Base-by-base conservation (phyloP, 2,888 invertebrate species). In the Penaeus monodon region DNA sequence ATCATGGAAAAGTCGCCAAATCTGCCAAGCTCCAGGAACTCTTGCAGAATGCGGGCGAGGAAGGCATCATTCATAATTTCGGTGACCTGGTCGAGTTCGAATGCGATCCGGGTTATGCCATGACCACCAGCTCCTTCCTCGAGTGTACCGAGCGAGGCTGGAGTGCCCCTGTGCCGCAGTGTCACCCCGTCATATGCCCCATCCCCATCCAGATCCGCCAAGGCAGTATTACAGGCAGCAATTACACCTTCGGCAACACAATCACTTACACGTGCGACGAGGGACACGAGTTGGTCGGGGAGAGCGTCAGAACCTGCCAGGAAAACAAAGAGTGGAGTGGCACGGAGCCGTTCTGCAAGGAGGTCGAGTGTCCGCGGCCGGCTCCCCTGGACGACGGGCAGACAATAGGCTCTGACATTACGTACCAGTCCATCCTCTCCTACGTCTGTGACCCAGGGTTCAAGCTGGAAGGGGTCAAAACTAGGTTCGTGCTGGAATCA, bases 271-370 rank as follows among this genome's bases (percentile, higher is more conserved):
- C 81, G 24, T 91, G 91, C 77, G 88, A 91, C 44, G 90, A 85
- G 27, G 92, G 92, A 8, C 92, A 91, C 90, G 90, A 90, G 33
- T 89, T 92, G 1, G 90, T 90, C 20, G 92, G 92, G 1, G 86
- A 90, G 20, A 85, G 82, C 2, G 91, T 91, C 7, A 89, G 91
- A 29, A 91, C 88, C 0, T 90, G 90, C 74, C 88, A 81, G 57
- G 88, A 70, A 57, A 88, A 84, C 64, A 90, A 90, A 68, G 88
- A 88, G 57, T 90, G 90, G 90, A 90, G 77, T 74, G 84, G 88
- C 33, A 88, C 80, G 10, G 89, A 89, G 68, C 90, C 90, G 2
- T 86, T 81, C 83, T 90, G 90, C 74, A 78, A 88, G 33, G 38
- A 79, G 27, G 86, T 90, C 14, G 85, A 87, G 68, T 91, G 91